Base-by-base conservation (phyloP, 2,888 invertebrate genomes). In the Cryptus viduatorius region DNA sequence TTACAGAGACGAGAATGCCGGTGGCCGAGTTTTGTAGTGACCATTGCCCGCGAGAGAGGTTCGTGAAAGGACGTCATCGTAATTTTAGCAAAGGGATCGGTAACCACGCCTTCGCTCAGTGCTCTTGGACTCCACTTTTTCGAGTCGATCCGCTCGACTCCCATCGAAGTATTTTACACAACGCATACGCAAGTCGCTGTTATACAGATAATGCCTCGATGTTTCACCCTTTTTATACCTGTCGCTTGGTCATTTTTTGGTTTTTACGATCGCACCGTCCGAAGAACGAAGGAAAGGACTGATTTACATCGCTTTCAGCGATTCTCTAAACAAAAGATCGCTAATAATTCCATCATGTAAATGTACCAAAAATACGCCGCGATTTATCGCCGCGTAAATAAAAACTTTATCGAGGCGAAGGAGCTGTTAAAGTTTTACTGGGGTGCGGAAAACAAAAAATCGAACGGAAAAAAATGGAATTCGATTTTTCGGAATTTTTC, bases 31-130 rank as follows among this genome's bases (percentile, higher is more conserved):
- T 50, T 56, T 53, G 16, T 16, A 42, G 19, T 50, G 53, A 50
- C 50, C 71, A 42, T 31, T 44, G 24, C 46, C 12, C 14, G 46
- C 61, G 68, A 69, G 71, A 65, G 44, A 29, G 76, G n/a, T 76
- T 71, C 37, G 76, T 65, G 81, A 82, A 76, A 71, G 81, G 76
- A 71, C 69, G 48, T 71, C 69, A 61, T 76, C 81, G 76, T 82
- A 56, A 71, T 82, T 71, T 53, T 59, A 69, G n/a, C 68, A 31
- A 71, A 16, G 48, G 44, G 68, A 68, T 44, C 24, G 16, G 7
- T 42, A 12, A 61, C 59, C 61, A 61, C 61, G 69, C 75, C 75
- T 64, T 75, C 61, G 37, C 19, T 16, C 7, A 46, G 5, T 31
- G 31, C 61, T 79, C 64, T 44, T 76, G 44, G 50, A n/a, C 16